Percentiles rank a stretch among this genome's conserved stretches.
These are phyloP conservation scores for Pollenia labialis DNA, from an alignment of 2,888 invertebrate genomes.

Conservation along the genomic window DNA sequence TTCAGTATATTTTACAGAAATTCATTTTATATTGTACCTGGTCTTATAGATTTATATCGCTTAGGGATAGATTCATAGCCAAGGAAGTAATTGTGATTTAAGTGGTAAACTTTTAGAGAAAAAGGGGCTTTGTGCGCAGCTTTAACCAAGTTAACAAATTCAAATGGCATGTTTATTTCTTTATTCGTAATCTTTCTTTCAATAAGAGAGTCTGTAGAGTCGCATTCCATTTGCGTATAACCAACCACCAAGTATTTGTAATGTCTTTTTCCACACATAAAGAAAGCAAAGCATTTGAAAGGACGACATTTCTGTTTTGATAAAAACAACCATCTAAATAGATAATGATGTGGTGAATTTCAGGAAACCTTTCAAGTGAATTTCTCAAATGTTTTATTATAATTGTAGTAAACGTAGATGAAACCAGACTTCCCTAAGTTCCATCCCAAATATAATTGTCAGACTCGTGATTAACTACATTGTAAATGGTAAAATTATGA, in stretches of 20 bases:
- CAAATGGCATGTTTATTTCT: too few species aligned
- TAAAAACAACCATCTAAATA: conserved; percentile 55
- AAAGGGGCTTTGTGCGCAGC: too few species aligned
- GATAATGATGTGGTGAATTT: conserved; percentile 43
- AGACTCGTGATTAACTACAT: conserved; percentile 31
- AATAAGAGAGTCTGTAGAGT: too few species aligned
- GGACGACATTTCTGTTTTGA: conserved; percentile 38
- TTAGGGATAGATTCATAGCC: too few species aligned
- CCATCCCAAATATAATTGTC: conserved; percentile 46
- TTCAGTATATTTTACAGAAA: conserved; percentile 9
- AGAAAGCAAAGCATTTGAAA: conserved; percentile 4
- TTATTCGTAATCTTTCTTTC: too few species aligned
- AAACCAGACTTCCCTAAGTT: conserved; percentile 19
- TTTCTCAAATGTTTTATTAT: conserved; percentile 37
- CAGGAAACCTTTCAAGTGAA: conserved; percentile 9
- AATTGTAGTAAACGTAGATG: conserved; percentile 15
- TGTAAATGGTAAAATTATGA: conserved; percentile 35
- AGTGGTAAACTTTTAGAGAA: too few species aligned
- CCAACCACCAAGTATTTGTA: neutral
- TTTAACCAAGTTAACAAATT: too few species aligned
- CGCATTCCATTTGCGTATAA: too few species aligned
- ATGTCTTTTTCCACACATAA: conserved; percentile 22
- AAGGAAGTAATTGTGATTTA: too few species aligned
- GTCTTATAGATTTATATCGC: too few species aligned
- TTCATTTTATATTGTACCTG: conserved; percentile 1